Conservation (phyloP, 23 tunicate genomes). For the Aplidium turbinatum region DNA sequence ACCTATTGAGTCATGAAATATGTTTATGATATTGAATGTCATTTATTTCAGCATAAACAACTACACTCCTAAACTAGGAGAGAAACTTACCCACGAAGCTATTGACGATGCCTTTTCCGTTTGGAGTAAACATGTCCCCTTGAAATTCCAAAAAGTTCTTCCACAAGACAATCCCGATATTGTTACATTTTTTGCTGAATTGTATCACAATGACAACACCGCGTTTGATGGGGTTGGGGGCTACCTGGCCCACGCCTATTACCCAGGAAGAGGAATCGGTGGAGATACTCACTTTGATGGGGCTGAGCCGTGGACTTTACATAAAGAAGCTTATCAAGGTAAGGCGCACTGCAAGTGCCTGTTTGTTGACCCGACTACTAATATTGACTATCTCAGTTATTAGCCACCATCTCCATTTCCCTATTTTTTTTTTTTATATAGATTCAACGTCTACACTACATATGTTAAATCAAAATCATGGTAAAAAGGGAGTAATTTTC, state of each 20-base stretch:
- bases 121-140: slow-evolving; percentile 67
- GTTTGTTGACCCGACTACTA: too few relatives aligned
- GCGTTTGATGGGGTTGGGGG: slow-evolving; percentile 96
- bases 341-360: too few relatives aligned
- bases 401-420: too few relatives aligned
- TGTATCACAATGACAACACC: slow-evolving; percentile 89
- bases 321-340: slow-evolving; percentile 51
- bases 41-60: slow-evolving; percentile 64
- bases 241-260: slow-evolving; percentile 95
- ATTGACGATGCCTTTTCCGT: slow-evolving; percentile 81
- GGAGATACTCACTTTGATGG: slow-evolving; percentile 98
- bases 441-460: too few relatives aligned
- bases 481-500: too few relatives aligned
- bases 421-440: too few relatives aligned
- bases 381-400: too few relatives aligned
- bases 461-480: too few relatives aligned
- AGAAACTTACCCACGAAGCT: slow-evolving; percentile 72
- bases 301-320: slow-evolving; percentile 92
- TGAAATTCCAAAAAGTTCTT: slow-evolving; percentile 58
- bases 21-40: not conserved
- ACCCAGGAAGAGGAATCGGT: slow-evolving; percentile 91
- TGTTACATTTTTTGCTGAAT: slow-evolving; percentile 71
- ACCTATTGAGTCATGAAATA: not conserved
- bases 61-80: slow-evolving; percentile 79
- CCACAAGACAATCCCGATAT: slow-evolving; percentile 67